These are phyloP conservation scores for Pteruthius melanotis DNA, from an alignment of 2,113 vertebrate genomes.

Conservation along the genomic window DNA sequence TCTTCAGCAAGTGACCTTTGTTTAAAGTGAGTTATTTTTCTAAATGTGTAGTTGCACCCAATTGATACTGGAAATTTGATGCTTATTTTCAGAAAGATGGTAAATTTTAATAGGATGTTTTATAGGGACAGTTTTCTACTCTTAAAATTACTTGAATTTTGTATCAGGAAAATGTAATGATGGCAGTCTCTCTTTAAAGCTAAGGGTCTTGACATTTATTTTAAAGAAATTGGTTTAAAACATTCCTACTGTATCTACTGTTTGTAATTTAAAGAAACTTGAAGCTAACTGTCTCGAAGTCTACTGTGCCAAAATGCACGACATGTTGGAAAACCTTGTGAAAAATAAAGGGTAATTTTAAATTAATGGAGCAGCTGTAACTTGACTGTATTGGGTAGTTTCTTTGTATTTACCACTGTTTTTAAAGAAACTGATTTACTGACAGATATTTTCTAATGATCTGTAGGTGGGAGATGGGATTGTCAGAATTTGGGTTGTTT, in stretches of 20 bases:
- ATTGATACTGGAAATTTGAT: slow-evolving; percentile 17
- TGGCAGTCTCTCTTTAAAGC: slow-evolving; percentile 39
- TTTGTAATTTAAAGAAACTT: slow-evolving; percentile 81
- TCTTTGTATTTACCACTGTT: background rate
- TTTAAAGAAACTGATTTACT: background rate
- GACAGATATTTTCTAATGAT: background rate
- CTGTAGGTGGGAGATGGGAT: background rate
- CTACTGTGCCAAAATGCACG: slow-evolving; percentile 66
- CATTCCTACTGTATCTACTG: slow-evolving; percentile 73
- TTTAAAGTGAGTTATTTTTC: slow-evolving; percentile 48
- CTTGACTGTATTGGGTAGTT: background rate
- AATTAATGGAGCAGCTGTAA: slow-evolving; percentile 18
- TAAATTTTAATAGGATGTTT: slow-evolving; percentile 49
- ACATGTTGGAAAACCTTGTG: slow-evolving; percentile 65
- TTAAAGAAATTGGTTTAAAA: slow-evolving; percentile 60
- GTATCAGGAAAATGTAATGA: slow-evolving; percentile 67
- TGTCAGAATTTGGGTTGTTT: background rate
- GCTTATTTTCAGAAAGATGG: slow-evolving; percentile 19
- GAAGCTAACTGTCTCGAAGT: slow-evolving; percentile 64
- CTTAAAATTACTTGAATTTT: slow-evolving; percentile 80
- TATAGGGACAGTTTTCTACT: slow-evolving; percentile 52
- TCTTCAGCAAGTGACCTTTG: slow-evolving; percentile 64
- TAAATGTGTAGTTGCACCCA: slow-evolving; percentile 20
- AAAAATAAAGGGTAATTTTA: slow-evolving; percentile 75
- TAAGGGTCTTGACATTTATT: slow-evolving; percentile 54